These are phyloP conservation scores for Drosophila gunungcola DNA, from an alignment of 1,140 invertebrate species.

Conservation along the genomic window DNA sequence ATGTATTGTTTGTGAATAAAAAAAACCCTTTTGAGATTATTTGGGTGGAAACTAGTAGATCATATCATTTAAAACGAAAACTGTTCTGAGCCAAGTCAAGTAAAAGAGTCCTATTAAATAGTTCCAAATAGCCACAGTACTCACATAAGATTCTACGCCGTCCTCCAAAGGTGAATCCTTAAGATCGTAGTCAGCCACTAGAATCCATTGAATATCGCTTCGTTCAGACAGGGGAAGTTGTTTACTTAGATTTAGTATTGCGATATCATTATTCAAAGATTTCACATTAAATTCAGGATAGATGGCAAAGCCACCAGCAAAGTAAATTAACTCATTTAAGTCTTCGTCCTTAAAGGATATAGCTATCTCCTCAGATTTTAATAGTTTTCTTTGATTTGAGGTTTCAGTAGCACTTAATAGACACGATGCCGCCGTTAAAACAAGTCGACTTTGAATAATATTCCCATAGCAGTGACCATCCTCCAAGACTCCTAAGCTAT, in stretches of 20 bases:
- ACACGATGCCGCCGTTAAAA: constrained; percentile 45
- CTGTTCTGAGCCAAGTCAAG: too few relatives aligned
- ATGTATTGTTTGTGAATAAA: too few relatives aligned
- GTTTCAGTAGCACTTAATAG: constrained; percentile 3
- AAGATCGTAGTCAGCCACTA: constrained; percentile 22
- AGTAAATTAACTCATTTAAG: constrained; percentile 8
- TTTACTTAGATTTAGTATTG: constrained; percentile 16
- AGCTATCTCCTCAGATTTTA: constrained; percentile 10
- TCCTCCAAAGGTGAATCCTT: constrained; percentile 4
- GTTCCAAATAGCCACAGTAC: not conserved
- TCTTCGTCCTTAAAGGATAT: constrained; percentile 12
- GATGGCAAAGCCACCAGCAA: constrained; percentile 11
- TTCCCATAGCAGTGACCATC: constrained; percentile 37
- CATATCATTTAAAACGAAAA: not conserved
- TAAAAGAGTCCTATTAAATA: too few relatives aligned
- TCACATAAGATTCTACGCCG: constrained; percentile 14
- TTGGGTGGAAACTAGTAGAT: too few relatives aligned
- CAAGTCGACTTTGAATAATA: constrained; percentile 43
- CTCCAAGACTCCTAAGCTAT: not conserved
- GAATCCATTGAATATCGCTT: constrained; percentile 36
- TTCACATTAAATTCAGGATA: constrained; percentile 21
- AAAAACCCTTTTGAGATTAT: too few relatives aligned
- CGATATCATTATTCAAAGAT: constrained; percentile 31
- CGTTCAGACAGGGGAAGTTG: constrained; percentile 31
- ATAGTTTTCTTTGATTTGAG: not conserved